Evolutionary conservation across 2,888 invertebrate species (phyloP), one percentile per base, ranked within the genome.

Genomic region (Drosophila subquinaria): DNA sequence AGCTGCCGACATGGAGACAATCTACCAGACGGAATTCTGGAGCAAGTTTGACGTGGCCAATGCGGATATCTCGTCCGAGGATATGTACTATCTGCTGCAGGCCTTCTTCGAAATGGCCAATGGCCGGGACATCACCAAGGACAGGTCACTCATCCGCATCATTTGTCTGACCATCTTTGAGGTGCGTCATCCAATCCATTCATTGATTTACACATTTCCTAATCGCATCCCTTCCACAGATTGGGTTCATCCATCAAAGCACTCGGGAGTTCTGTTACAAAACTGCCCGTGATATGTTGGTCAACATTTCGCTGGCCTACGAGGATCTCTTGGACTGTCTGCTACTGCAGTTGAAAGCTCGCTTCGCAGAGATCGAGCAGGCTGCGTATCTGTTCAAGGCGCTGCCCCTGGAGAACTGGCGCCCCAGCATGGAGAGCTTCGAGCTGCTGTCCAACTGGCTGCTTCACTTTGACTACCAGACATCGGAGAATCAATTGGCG

Each of bases 71-170:
- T 95, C 95, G 1, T 95, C 95, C 48, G 96, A 95, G 60, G 97
- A 97, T 90, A 94, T 95, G 55, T 96, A 96, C 90, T 97, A 96
- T 93, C 93, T 97, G 51, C 91, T 97, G 55, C 96, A 96, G 69
- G 95, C 96, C 3, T 95, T 97, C 89, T 95, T 96, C 47, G 96
- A 96, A 91, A 97, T 97, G 96, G 96, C 96, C 11, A 93, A 96
- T 88, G 94, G 95, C 4, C 93, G 96, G 70, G 90, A 93, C 69
- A 77, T 78, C 35, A 90, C 93, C 8, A 92, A 93, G 53, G 96
- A 96, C 86, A 94, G 94, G 85, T 93, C 94, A 30, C 95, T 97
- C 84, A 94, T 97, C 53, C 93, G 94, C 88, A 93, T 94, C 30
- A 94, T 96, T 23, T 95, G 95, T 0, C 92, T 95, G 51, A 95